Percentiles rank a stretch among this genome's conserved stretches.
Conservation (phyloP, 2,888 invertebrate species). For the Megalurothrips usitatus region DNA sequence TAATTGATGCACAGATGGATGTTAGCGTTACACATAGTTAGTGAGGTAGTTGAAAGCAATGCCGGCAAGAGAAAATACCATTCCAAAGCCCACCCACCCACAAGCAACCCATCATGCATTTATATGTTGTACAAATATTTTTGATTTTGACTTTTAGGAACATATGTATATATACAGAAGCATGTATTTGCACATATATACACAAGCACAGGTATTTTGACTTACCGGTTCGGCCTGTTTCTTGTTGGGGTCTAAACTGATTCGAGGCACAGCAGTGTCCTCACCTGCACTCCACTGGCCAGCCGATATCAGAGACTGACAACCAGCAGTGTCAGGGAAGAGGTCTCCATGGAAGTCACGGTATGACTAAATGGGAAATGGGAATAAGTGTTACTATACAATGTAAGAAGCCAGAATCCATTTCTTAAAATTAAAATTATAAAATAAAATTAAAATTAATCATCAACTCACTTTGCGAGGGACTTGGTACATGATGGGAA, state of each 20-base stretch:
- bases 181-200: conserved; percentile 33
- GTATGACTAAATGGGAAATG: conserved; percentile 60
- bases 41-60: not conserved
- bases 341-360: conserved; percentile 91
- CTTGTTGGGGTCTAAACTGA: conserved; percentile 77
- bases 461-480: conserved; percentile 68
- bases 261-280: conserved; percentile 71
- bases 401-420: not conserved
- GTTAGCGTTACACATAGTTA: conserved; percentile 32
- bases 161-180: not conserved
- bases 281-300: conserved; percentile 76
- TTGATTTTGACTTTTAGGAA: not conserved
- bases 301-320: conserved; percentile 71
- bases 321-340: conserved; percentile 85
- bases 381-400: conserved; percentile 37
- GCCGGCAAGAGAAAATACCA: not conserved
- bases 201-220: conserved; percentile 23
- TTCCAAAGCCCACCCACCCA: not conserved
- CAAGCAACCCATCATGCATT: not conserved
- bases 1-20: not conserved
- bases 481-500: conserved; percentile 92
- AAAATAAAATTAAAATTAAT: conserved; percentile 10
- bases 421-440: conserved; percentile 27
- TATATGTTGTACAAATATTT: not conserved
- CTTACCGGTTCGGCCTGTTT: conserved; percentile 37